Evolutionary conservation across 2,888 invertebrate species (phyloP).

Genomic region (Drosophila subquinaria): DNA sequence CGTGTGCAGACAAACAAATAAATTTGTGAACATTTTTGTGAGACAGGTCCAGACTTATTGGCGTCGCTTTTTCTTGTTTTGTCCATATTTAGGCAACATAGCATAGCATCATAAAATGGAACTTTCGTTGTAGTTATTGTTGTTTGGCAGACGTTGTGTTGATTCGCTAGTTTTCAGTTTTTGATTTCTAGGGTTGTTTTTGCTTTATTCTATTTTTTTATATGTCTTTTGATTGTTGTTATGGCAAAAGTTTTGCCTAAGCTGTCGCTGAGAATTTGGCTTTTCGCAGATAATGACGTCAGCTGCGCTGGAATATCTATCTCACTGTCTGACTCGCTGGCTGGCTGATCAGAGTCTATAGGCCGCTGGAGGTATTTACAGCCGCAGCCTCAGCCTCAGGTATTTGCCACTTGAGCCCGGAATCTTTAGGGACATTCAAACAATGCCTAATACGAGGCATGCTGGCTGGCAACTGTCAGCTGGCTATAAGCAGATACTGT

Average conservation of each 20-base stretch:
- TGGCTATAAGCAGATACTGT: conserved; percentile 28
- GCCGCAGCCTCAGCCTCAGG: conserved; percentile 12
- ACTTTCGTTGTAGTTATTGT: conserved; percentile 52
- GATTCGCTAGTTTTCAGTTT: conserved; percentile 62
- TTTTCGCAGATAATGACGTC: conserved; percentile 66
- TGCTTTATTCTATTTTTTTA: conserved; percentile 29
- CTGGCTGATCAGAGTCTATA: conserved; percentile 36
- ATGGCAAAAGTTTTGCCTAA: conserved; percentile 59
- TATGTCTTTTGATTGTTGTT: conserved; percentile 29
- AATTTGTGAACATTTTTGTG: conserved; percentile 48
- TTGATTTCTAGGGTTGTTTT: conserved; percentile 63
- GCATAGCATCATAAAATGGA: conserved; percentile 67
- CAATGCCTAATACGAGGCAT: conserved; percentile 11
- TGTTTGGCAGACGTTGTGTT: conserved; percentile 41
- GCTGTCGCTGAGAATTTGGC: conserved; percentile 51
- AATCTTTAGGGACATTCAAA: conserved; percentile 62
- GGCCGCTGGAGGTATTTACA: conserved; percentile 18
- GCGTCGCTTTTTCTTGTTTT: conserved; percentile 64
- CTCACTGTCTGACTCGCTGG: conserved; percentile 4
- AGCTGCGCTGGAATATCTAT: conserved; percentile 37
- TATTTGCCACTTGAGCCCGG: conserved; percentile 51
- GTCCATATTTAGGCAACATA: conserved; percentile 60
- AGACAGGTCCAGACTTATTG: conserved; percentile 79
- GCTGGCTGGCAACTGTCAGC: conserved; percentile 6
- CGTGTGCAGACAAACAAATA: conserved; percentile 62